A percentile compares a stretch with the other conserved stretches of the same genome.
Conservation (phyloP, 2,888 invertebrate genomes). For the Nomada goodeniana region DNA sequence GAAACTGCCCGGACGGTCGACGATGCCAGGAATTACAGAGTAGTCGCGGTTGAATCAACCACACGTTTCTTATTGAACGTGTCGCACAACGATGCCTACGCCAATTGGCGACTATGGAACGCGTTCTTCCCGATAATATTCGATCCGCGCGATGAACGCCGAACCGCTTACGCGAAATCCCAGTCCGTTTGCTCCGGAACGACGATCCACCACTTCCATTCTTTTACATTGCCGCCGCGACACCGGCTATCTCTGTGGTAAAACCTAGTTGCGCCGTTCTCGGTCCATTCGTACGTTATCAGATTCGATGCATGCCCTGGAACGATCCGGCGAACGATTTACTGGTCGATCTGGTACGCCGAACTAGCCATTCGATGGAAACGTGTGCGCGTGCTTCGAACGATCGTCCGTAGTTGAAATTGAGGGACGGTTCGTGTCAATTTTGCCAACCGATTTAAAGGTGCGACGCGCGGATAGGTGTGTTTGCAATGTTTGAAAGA, state of each 20-base stretch:
- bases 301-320: background rate
- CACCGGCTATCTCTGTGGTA: background rate
- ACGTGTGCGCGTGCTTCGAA: too few relatives aligned
- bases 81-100: background rate
- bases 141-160: background rate
- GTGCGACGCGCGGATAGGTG: too few relatives aligned
- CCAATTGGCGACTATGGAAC: conserved; percentile 7
- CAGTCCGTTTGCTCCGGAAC: background rate
- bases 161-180: too few relatives aligned
- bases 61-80: too few relatives aligned
- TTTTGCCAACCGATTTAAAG: too few relatives aligned
- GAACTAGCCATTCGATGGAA: background rate
- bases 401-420: too few relatives aligned
- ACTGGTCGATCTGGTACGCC: background rate
- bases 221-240: background rate
- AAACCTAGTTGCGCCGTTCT: background rate
- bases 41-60: too few relatives aligned
- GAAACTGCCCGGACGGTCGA: background rate
- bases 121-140: background rate
- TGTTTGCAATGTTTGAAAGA: too few relatives aligned
- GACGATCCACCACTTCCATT: too few relatives aligned
- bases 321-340: conserved; percentile 8
- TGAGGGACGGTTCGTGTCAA: too few relatives aligned
- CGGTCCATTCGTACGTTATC: conserved; percentile 2
- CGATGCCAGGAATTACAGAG: too few relatives aligned